Evolutionary conservation across 2,888 invertebrate species (phyloP).

Genomic region (Cecidostiba fungosa): DNA sequence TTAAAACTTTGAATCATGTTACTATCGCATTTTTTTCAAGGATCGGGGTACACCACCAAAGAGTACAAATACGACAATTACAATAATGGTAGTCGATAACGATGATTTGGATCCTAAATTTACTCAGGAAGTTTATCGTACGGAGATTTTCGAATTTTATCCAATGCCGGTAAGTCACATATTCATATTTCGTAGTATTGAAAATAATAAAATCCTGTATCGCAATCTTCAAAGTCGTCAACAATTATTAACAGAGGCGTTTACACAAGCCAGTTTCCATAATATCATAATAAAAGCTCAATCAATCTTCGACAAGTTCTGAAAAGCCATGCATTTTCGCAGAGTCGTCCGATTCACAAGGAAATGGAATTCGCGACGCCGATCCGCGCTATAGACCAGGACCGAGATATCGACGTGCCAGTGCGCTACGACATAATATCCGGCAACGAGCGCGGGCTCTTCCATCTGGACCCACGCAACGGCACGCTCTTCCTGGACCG

Average conservation of each 20-base stretch:
- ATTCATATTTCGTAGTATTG: not conserved
- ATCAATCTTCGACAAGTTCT: not conserved
- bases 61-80: constrained; percentile 87
- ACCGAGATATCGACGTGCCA: constrained; percentile 87
- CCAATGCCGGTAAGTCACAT: constrained; percentile 87
- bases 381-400: constrained; percentile 91
- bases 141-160: constrained; percentile 91
- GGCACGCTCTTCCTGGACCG: constrained; percentile 89
- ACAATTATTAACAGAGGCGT: no score
- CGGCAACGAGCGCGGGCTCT: constrained; percentile 90
- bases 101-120: constrained; percentile 93
- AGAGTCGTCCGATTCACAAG: constrained; percentile 83
- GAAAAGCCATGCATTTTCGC: not conserved
- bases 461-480: constrained; percentile 88
- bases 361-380: constrained; percentile 87
- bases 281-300: no score
- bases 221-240: not conserved
- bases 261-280: no score
- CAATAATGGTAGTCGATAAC: constrained; percentile 87
- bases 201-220: not conserved
- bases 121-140: constrained; percentile 89
- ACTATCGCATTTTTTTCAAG: constrained; percentile 79
- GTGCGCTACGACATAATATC: constrained; percentile 90
- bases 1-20: not conserved
- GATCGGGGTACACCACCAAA: constrained; percentile 91